A percentile compares a stretch with the other conserved stretches of the same genome.
phyloP scores from a whole-genome alignment of 2,888 invertebrate species.

The Lycia hirtaria region DNA sequence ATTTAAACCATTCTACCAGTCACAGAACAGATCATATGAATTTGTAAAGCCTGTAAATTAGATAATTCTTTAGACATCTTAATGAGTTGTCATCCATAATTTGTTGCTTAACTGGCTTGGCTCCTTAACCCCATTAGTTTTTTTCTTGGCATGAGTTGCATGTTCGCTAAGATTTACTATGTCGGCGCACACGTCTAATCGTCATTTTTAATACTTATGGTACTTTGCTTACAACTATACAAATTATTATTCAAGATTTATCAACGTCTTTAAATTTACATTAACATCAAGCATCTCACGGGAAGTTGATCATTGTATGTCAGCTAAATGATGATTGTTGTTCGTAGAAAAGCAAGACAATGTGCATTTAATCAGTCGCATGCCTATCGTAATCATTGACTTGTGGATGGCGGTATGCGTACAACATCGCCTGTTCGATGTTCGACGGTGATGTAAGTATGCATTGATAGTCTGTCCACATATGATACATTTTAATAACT shows the following conservation, averaged over 20 bases:
- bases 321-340: slow-evolving; percentile 39
- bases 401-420: slow-evolving; percentile 64
- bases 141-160: too few species aligned
- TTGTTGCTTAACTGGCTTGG: too few species aligned
- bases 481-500: slow-evolving; percentile 10
- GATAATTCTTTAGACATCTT: too few species aligned
- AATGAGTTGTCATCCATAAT: too few species aligned
- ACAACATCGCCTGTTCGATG: slow-evolving; percentile 61
- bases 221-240: too few species aligned
- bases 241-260: background rate
- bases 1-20: too few species aligned
- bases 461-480: slow-evolving; percentile 62
- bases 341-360: slow-evolving; percentile 53
- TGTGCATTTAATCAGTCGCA: slow-evolving; percentile 53
- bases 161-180: too few species aligned
- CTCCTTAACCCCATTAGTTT: too few species aligned
- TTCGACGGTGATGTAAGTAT: slow-evolving; percentile 68
- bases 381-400: slow-evolving; percentile 49
- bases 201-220: too few species aligned
- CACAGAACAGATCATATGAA: too few species aligned
- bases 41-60: too few species aligned
- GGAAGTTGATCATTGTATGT: slow-evolving; percentile 21
- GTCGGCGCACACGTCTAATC: too few species aligned
- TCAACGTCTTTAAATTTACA: background rate
- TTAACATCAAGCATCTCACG: slow-evolving; percentile 2